Conservation (phyloP, 2,113 vertebrate genomes). For the Anguilla rostrata region DNA sequence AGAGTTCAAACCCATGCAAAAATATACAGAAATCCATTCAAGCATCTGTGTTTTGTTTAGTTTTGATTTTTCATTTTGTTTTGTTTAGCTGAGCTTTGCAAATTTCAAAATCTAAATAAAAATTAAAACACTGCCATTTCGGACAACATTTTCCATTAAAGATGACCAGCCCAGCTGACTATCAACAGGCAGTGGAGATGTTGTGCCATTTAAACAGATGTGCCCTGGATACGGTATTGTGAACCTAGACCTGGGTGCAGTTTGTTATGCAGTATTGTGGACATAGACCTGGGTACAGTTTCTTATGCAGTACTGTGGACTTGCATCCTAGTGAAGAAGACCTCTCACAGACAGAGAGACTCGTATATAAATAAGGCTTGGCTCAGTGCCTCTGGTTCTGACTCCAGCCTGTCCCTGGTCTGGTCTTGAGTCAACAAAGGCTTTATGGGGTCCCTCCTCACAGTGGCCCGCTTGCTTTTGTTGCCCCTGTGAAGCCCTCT, state of each 20-base stretch:
- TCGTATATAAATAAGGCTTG: background rate
- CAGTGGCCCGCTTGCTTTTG: background rate
- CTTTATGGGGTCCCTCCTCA: background rate
- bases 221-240: background rate
- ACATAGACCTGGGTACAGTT: background rate
- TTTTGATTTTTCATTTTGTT: no score
- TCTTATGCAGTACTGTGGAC: background rate
- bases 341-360: background rate
- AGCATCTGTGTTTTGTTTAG: background rate
- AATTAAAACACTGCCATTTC: background rate
- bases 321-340: background rate
- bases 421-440: conserved; percentile 3
- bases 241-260: background rate
- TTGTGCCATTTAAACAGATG: background rate
- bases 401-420: background rate
- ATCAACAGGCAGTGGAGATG: background rate
- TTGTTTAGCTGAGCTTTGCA: no score
- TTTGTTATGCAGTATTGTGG: background rate
- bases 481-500: conserved; percentile 13
- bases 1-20: background rate
- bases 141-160: no score
- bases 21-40: background rate
- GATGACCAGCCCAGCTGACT: no score
- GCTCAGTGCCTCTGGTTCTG: background rate
- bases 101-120: no score